Base-by-base conservation (phyloP, 2,797 vertebrate species). In the Gadopsis marmoratus region DNA sequence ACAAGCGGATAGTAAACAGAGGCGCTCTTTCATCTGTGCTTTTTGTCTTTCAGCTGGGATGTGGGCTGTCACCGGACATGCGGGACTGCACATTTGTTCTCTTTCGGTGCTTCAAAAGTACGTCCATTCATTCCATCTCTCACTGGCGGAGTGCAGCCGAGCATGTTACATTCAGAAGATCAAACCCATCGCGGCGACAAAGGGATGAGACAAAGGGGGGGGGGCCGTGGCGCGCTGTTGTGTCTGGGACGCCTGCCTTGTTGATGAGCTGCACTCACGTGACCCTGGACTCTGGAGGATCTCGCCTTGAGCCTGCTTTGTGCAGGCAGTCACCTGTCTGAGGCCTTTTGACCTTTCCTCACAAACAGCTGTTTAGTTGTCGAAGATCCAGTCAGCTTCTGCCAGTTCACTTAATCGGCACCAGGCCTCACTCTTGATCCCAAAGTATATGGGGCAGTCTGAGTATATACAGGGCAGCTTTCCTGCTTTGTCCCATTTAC, bases 1-100 rank as follows among this genome's bases (percentile, higher is more conserved):
- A 89, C 75, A 63, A 63, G 83, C 47, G 41, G 76, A 82, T 56
- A 79, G 88, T 85, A 89, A 92, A 93, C 90, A 93, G 83, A 88
- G 88, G 19, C 59, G 9, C 76, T 76, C 84, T 87, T 86, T 76
- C 85, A 88, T 85, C 26, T 26, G 67, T 17, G 71, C 76, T 84
- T 43, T 71, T 83, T 79, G 87, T 87, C 78, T 56, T 50, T 85
- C 78, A 59, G 75, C 77, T 35, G 59, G 68, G 76, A 74, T 41
- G 80, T 14, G 77, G 71, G 58, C 45, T 61, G 79, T 86, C 63
- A 56, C 66, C 13, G 71, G 85, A 86, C 71, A 65, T 60, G 77
- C 61, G 72, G 76, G 76, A 72, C 78, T 78, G 55, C 65, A 79
- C 75, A 87, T 83, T 41, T 79, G 84, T 29, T 80, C 82, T 68